These are phyloP conservation scores for Scaptomyza montana DNA, from an alignment of 1,140 invertebrate genomes.

Conservation along the genomic window DNA sequence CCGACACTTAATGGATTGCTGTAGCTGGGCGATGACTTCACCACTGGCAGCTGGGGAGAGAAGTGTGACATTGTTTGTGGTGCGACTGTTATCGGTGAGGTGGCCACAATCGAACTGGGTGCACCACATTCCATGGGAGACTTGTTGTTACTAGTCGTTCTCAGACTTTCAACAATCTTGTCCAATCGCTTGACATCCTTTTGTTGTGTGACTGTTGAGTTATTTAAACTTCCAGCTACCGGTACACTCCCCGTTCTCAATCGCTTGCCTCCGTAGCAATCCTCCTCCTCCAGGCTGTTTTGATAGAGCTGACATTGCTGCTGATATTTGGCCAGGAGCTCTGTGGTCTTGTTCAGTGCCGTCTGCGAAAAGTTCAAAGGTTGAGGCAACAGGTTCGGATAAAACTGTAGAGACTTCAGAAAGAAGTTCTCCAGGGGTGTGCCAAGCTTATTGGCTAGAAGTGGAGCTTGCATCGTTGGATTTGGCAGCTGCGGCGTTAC, in stretches of 20 bases:
- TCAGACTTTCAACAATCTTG: conserved; percentile 72
- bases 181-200: conserved; percentile 78
- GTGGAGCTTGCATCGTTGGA: conserved; percentile 48
- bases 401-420: conserved; percentile 79
- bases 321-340: conserved; percentile 80
- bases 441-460: conserved; percentile 69
- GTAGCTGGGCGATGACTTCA: conserved; percentile 64
- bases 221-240: not conserved
- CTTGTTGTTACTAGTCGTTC: conserved; percentile 48
- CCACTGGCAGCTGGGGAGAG: conserved; percentile 63
- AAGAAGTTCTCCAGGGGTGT: conserved; percentile 80
- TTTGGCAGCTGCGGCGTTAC: conserved; percentile 50
- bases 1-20: conserved; percentile 25
- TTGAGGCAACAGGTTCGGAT: conserved; percentile 78
- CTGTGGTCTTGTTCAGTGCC: conserved; percentile 77
- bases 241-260: conserved; percentile 37
- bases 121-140: conserved; percentile 55
- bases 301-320: conserved; percentile 81
- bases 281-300: conserved; percentile 63
- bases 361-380: conserved; percentile 82
- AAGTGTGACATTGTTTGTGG: conserved; percentile 61
- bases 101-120: conserved; percentile 53
- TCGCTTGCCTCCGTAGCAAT: conserved; percentile 59
- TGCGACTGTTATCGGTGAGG: conserved; percentile 58
- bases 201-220: conserved; percentile 37